Evolutionary conservation across 35 echinoderm and acorn worm species (phyloP), one percentile per base, ranked within the genome.

Genomic region (Ophioderma brevispina): DNA sequence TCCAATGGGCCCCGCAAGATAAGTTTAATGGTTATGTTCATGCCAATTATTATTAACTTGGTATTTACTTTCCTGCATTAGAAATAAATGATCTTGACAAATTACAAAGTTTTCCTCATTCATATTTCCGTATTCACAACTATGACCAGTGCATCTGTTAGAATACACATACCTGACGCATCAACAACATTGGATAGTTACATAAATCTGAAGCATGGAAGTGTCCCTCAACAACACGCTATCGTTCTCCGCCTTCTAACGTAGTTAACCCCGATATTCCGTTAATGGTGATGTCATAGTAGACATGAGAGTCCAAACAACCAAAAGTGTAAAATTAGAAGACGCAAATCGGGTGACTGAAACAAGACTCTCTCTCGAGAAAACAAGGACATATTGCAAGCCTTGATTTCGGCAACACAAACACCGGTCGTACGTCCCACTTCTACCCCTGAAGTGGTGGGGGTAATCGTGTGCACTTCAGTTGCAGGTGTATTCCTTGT

Each of bases 321-420:
- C 59, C n/a, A n/a, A n/a, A 70, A 70, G 59, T 70, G 59, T 70
- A 70, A 70, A n/a, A 70, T 70, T 70, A 70, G 59, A 70, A 70
- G 59, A 18, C 59, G 59, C 28, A 70, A 70, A 70, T 70, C 59
- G 59, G 59, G 59, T 70, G 59, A 70, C 59, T 70, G 59, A 70
- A 70, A 70, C 59, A 70, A 18, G 59, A 70, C 23, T 70, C 59
- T 18, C 59, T 70, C 59, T 70, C 59, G 59, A 70, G n/a, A 46
- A 70, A 70, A 70, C 59, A 70, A 70, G 59, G 59, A 70, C 17
- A 70, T 70, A 70, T 70, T 70, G 59, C 59, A 70, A 70, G 59
- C 59, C 59, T 70, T 70, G 59, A 70, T 25, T 70, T 70, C 10
- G 28, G 59, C 10, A 70, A 70, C n/a, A 18, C 59, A 25, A n/a